Conservation (phyloP, 2,888 invertebrate genomes). For the Venustoraphidia nigricollis region DNA sequence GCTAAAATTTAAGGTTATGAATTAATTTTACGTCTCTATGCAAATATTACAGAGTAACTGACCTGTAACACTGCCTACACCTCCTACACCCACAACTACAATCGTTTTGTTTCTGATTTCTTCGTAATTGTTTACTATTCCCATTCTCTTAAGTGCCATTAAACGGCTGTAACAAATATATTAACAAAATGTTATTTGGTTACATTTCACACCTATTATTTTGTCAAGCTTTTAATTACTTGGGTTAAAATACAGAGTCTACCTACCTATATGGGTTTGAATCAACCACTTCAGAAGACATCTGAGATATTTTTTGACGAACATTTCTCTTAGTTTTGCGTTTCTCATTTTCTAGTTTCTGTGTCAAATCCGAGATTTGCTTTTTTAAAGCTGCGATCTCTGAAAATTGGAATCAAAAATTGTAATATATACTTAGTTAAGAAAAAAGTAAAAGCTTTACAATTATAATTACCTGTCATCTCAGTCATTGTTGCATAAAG, state of each 20-base stretch:
- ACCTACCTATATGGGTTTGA: slow-evolving; percentile 91
- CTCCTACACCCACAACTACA: slow-evolving; percentile 93
- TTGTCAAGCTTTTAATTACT: too few relatives aligned
- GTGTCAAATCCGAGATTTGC: too few relatives aligned
- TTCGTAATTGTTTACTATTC: slow-evolving; percentile 96
- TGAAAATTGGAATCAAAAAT: too few relatives aligned
- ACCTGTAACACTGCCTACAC: slow-evolving; percentile 93
- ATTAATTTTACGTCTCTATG: too few relatives aligned
- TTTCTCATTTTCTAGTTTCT: too few relatives aligned
- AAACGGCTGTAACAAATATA: slow-evolving; percentile 54
- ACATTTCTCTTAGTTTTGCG: neutral
- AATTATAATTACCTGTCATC: too few relatives aligned
- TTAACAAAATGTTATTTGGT: neutral
- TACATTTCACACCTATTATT: too few relatives aligned
- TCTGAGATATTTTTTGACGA: slow-evolving; percentile 57
- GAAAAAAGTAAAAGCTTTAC: too few relatives aligned
- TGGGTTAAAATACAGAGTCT: neutral
- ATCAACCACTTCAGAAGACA: slow-evolving; percentile 95
- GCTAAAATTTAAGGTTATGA: slow-evolving; percentile 30
- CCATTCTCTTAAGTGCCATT: slow-evolving; percentile 98
- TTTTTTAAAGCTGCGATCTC: too few relatives aligned
- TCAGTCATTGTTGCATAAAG: too few relatives aligned
- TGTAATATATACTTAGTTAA: too few relatives aligned
- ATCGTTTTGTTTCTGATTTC: slow-evolving; percentile 76
- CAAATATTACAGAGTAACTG: too few relatives aligned